A percentile compares a stretch with the other conserved stretches of the same genome.
Conservation (phyloP, 2,113 vertebrate genomes). For the Pyxicephalus adspersus region DNA sequence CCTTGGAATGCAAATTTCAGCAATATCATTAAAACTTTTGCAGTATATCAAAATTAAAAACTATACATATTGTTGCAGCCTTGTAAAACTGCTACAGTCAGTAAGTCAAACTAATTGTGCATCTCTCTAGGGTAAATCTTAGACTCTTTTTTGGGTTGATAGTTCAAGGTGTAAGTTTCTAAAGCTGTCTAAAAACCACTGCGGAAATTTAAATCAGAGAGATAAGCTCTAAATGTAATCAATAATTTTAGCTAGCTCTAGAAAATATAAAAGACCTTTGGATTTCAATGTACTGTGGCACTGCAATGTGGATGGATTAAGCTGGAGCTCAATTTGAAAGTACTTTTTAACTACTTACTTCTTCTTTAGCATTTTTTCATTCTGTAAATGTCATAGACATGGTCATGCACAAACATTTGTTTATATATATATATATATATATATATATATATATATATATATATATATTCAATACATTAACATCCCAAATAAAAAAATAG, state of each 20-base stretch:
- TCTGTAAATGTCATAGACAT: too few relatives aligned
- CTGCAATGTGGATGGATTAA: conserved; percentile 10
- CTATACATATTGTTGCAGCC: too few relatives aligned
- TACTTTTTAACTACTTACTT: background rate
- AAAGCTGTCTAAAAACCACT: background rate
- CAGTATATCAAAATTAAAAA: background rate
- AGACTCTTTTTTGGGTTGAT: background rate
- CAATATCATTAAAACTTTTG: background rate
- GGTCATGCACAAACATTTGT: too few relatives aligned
- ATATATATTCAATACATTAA: too few relatives aligned
- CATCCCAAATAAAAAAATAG: too few relatives aligned
- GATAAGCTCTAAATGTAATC: conserved; percentile 24
- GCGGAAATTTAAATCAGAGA: conserved; percentile 13
- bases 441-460: too few relatives aligned
- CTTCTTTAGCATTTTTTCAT: background rate
- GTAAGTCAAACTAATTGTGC: background rate
- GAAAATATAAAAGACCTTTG: conserved; percentile 22
- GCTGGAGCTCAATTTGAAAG: conserved; percentile 12
- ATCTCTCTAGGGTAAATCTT: background rate
- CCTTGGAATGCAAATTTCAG: background rate
- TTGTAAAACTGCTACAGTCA: background rate
- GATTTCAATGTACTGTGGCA: background rate
- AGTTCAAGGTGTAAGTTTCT: conserved; percentile 23
- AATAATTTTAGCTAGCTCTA: conserved; percentile 26
- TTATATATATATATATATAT: too few relatives aligned